A percentile compares a stretch with the other conserved stretches of the same genome.
Conservation (phyloP, 2,797 vertebrate genomes). For the Lates japonicus region DNA sequence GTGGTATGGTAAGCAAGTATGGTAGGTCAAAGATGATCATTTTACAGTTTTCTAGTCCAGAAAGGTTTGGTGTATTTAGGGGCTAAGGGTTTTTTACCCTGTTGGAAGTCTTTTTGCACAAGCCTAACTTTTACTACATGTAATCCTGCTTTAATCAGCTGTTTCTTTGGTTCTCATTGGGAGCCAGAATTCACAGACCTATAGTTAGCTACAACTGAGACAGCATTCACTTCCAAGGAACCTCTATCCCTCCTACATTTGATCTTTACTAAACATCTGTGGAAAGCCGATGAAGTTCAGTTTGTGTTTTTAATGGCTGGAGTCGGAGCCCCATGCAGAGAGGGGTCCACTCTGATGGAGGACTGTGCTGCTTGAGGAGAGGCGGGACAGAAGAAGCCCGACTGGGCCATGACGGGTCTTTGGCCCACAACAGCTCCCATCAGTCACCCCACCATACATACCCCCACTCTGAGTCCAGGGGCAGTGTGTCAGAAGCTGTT, state of each 20-base stretch:
- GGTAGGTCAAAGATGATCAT: neutral
- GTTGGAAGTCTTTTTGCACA: neutral
- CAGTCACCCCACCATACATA: constrained; percentile 38
- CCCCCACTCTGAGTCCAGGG: constrained; percentile 23
- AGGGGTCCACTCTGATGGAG: constrained; percentile 45
- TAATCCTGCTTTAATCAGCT: constrained; percentile 32
- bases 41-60: neutral
- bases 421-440: constrained; percentile 36
- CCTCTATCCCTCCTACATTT: constrained; percentile 12
- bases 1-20: neutral
- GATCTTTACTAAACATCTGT: constrained; percentile 39
- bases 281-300: constrained; percentile 46
- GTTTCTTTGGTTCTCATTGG: constrained; percentile 27
- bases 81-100: neutral
- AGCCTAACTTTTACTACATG: neutral
- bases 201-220: constrained; percentile 21
- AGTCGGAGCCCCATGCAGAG: constrained; percentile 34
- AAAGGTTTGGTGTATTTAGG: neutral
- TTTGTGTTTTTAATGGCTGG: constrained; percentile 54
- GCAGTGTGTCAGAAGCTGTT: constrained; percentile 69
- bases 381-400: constrained; percentile 31
- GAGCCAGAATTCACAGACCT: constrained; percentile 14
- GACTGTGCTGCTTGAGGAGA: constrained; percentile 30
- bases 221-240: constrained; percentile 30
- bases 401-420: constrained; percentile 47